phyloP scores from a whole-genome alignment of 2,888 invertebrate species.

The Pristionchus japonicus region DNA sequence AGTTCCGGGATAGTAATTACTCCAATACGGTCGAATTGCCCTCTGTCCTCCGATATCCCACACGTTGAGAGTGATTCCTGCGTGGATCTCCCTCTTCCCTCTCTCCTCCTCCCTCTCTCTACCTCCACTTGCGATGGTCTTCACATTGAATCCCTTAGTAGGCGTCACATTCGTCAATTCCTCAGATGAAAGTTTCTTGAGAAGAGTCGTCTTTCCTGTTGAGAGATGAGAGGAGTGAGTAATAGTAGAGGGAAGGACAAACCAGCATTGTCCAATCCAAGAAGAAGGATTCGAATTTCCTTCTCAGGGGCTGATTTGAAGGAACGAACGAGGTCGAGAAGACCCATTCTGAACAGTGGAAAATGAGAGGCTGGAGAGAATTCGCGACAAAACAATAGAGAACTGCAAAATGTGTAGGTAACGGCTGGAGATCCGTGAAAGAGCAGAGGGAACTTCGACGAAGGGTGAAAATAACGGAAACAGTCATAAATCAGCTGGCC shows the following conservation, averaged over 20 bases:
- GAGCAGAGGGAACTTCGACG: background rate
- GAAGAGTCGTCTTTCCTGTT: conserved; percentile 93
- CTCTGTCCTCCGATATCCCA: conserved; percentile 99
- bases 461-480: too few species aligned
- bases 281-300: conserved; percentile 62
- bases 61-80: conserved; percentile 83
- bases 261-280: conserved; percentile 85
- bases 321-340: conserved; percentile 62
- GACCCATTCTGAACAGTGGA: conserved; percentile 54
- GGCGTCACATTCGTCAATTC: conserved; percentile 94
- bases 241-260: background rate
- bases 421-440: background rate
- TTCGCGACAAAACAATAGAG: background rate
- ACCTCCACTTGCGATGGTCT: conserved; percentile 59
- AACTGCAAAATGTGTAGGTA: background rate
- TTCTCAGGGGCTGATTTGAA: conserved; percentile 59
- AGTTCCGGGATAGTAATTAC: conserved; percentile 85
- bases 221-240: conserved; percentile 80
- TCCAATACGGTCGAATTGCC: conserved; percentile 98
- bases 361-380: background rate
- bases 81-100: background rate
- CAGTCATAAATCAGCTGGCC: too few species aligned
- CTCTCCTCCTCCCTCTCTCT: background rate
- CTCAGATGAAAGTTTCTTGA: conserved; percentile 94
- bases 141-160: conserved; percentile 79